Percentiles rank a stretch among this genome's conserved stretches.
Conservation (phyloP, 2,113 vertebrate genomes). For the Pipra filicauda region DNA sequence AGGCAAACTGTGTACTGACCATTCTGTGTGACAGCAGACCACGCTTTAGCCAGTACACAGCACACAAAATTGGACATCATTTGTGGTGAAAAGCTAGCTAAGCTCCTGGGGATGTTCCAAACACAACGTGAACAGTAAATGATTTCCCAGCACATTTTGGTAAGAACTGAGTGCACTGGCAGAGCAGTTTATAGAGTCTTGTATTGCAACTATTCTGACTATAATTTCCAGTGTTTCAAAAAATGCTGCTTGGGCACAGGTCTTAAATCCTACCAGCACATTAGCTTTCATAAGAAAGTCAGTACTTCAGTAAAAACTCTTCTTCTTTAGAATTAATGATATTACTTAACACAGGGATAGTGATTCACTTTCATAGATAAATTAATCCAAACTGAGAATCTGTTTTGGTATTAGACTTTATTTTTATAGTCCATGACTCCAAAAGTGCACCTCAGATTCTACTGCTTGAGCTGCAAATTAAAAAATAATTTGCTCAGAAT, state of each 20-base stretch:
- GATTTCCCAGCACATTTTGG: not conserved
- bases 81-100: not conserved
- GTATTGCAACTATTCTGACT: not conserved
- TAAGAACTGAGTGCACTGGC: not conserved
- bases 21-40: not conserved
- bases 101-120: not conserved
- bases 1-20: not conserved
- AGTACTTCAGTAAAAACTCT: not conserved
- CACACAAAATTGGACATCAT: not conserved
- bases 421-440: not conserved
- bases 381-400: not conserved
- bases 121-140: not conserved
- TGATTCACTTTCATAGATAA: not conserved
- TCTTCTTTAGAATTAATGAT: not conserved
- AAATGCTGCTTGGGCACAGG: not conserved
- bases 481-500: not conserved
- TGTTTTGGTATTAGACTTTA: not conserved
- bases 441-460: not conserved
- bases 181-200: not conserved
- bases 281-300: not conserved
- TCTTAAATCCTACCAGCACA: not conserved
- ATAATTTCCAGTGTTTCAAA: not conserved
- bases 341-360: not conserved
- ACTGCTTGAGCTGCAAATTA: not conserved
- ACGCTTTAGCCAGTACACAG: fast-evolving